phyloP scores from a whole-genome alignment of 1,140 invertebrate genomes.

The Calosoma granatense region DNA sequence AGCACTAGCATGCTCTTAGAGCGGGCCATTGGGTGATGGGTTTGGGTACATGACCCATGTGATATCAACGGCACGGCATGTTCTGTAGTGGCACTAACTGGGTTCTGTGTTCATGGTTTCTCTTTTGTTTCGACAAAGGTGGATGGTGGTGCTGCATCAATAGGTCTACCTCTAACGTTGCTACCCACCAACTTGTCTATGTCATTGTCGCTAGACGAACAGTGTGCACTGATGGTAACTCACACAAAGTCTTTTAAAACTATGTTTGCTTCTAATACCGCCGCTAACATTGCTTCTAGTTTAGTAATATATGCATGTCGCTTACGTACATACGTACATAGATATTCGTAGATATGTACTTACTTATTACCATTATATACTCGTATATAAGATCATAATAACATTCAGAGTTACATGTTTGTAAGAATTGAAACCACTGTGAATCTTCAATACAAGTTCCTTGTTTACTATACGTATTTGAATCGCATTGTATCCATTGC shows the following conservation, averaged over 20 bases:
- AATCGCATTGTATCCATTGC: too few relatives aligned
- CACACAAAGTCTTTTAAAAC: constrained; percentile 7
- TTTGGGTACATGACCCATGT: too few relatives aligned
- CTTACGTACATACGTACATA: neutral
- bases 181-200: constrained; percentile 30
- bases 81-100: constrained; percentile 9
- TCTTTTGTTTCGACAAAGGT: constrained; percentile 15
- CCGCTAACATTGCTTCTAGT: neutral
- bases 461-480: too few relatives aligned
- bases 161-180: constrained; percentile 27
- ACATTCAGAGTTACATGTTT: too few relatives aligned
- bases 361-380: too few relatives aligned
- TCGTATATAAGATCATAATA: too few relatives aligned
- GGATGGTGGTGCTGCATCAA: constrained; percentile 13
- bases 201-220: constrained; percentile 32
- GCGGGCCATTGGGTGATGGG: too few relatives aligned
- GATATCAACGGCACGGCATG: too few relatives aligned
- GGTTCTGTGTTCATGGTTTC: constrained; percentile 12
- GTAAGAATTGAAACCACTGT: too few relatives aligned
- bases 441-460: too few relatives aligned
- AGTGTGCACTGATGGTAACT: constrained; percentile 32
- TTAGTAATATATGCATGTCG: neutral
- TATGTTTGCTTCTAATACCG: neutral
- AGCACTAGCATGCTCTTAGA: too few relatives aligned
- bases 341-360: neutral